Conservation (phyloP, 2,797 vertebrate species). For the Sylvilagus floridanus region DNA sequence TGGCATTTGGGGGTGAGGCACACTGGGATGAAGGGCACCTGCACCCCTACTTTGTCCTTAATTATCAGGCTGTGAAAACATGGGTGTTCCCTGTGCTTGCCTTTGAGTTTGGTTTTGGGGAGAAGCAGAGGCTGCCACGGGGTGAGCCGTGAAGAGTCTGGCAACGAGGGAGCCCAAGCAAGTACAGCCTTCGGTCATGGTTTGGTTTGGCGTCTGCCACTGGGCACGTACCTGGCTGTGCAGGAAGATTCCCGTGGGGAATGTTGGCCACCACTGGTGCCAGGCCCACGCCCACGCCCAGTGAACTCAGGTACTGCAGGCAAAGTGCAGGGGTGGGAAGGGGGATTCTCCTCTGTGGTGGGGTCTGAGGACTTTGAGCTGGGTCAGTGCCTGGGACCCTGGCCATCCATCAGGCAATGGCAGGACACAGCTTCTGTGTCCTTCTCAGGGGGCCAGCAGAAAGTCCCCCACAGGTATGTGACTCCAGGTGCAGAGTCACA, state of each 20-base stretch:
- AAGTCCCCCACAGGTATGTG: too few relatives aligned
- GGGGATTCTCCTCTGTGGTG: neutral
- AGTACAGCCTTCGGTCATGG: neutral
- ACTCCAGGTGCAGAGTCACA: neutral
- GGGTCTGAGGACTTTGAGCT: neutral
- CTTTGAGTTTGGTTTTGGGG: constrained; percentile 15
- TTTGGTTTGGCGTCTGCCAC: neutral
- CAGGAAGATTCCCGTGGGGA: neutral
- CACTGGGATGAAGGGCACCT: neutral
- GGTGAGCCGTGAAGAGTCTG: neutral
- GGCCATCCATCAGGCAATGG: neutral
- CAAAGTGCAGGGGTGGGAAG: neutral
- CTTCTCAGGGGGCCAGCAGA: neutral
- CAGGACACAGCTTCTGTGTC: neutral
- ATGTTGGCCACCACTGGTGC: neutral
- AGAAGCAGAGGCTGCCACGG: neutral
- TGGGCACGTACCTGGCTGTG: neutral
- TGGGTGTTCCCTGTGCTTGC: neutral
- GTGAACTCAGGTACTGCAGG: neutral
- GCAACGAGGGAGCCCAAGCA: too few relatives aligned
- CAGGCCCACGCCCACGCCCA: neutral
- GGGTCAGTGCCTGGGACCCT: neutral
- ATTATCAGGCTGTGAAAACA: neutral
- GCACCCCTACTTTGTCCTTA: accelerated
- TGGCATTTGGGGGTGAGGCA: neutral